Base-by-base conservation (phyloP, 2,797 vertebrate genomes). In the Delichon dasypus region DNA sequence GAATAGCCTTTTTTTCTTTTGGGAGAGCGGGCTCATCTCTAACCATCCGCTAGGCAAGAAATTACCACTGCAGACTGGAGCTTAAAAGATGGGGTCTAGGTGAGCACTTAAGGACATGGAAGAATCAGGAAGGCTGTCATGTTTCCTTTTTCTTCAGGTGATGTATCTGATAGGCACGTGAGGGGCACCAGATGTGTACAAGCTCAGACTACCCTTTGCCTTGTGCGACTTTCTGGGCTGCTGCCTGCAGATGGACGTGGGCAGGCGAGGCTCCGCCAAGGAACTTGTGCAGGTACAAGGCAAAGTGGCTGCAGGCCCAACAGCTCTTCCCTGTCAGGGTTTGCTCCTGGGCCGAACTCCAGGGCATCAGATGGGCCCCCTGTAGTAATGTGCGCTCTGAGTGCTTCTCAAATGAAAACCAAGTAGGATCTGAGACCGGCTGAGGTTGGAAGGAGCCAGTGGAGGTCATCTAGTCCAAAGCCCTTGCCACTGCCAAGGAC, bases 381-480 rank as follows among this genome's bases (percentile, higher is more conserved):
- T 10, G 2, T 0, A 47, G 17, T 34, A 5, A 64, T 23, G 13
- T 32, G 14, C 3, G 0, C 22, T 48, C 23, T 27, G 17, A n/a
- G 21, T 40, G 34, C 44, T 50, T 50, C 16, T 50, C 48, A 50
- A 50, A 50, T 50, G 48, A 27, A 50, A 50, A 16, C 48, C 48
- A 16, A 50, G 25, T 15, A 27, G 48, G 25, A 50, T 16, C 14
- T 25, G 26, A 27, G 48, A 16, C 14, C 27, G 48, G 14, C 16
- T 50, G 48, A 50, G 48, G 48, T 27, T 26, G 27, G 25, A 50
- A 15, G 48, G 48, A 25, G 16, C 48, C 14, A 5, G 8, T 16
- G 15, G 16, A 50, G 25, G 25, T 27, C 25, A 26, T 50, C 48
- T 26, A 16, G 25, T 50, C 48, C 48, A 27, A 50, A 50, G 8